These are phyloP conservation scores for Caenorhabditis panamensis DNA, from an alignment of 2,888 invertebrate species.

Conservation along the genomic window DNA sequence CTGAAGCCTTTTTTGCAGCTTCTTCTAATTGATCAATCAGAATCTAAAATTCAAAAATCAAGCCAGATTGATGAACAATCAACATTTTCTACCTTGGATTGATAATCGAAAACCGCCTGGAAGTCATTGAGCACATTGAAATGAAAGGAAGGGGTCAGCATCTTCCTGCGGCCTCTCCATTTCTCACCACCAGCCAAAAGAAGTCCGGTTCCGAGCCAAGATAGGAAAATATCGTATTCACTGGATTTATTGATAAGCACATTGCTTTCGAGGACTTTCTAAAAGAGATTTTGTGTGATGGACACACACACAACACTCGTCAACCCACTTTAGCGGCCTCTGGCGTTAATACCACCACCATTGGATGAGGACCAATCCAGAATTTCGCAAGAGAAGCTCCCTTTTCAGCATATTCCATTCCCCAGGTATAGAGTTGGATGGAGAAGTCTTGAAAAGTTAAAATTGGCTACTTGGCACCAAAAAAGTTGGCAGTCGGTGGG, in stretches of 20 bases:
- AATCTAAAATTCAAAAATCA: too few relatives aligned
- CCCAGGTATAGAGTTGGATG: slow-evolving; percentile 52
- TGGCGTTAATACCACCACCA: slow-evolving; percentile 47
- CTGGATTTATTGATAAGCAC: slow-evolving; percentile 80
- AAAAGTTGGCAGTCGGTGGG: too few relatives aligned
- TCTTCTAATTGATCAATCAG: slow-evolving; percentile 60
- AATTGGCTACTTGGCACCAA: neutral
- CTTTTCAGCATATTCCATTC: slow-evolving; percentile 41
- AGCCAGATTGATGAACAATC: too few relatives aligned
- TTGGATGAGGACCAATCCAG: slow-evolving; percentile 60
- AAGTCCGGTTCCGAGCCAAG: slow-evolving; percentile 83
- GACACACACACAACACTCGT: too few relatives aligned
- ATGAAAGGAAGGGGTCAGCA: slow-evolving; percentile 84
- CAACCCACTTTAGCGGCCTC: slow-evolving; percentile 47
- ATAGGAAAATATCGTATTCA: slow-evolving; percentile 82
- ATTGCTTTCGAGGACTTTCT: slow-evolving; percentile 75
- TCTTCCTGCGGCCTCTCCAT: slow-evolving; percentile 82
- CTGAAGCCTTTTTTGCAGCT: neutral
- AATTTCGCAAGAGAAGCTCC: slow-evolving; percentile 37
- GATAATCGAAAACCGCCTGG: slow-evolving; percentile 71
- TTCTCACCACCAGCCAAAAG: slow-evolving; percentile 82
- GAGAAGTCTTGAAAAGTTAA: slow-evolving; percentile 41
- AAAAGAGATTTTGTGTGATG: too few relatives aligned
- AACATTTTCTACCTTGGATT: slow-evolving; percentile 55
- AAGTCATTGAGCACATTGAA: slow-evolving; percentile 83